Evolutionary conservation across 2,888 invertebrate species (phyloP), one percentile per base, ranked within the genome.

Genomic region (Shargacucullia verbasci): DNA sequence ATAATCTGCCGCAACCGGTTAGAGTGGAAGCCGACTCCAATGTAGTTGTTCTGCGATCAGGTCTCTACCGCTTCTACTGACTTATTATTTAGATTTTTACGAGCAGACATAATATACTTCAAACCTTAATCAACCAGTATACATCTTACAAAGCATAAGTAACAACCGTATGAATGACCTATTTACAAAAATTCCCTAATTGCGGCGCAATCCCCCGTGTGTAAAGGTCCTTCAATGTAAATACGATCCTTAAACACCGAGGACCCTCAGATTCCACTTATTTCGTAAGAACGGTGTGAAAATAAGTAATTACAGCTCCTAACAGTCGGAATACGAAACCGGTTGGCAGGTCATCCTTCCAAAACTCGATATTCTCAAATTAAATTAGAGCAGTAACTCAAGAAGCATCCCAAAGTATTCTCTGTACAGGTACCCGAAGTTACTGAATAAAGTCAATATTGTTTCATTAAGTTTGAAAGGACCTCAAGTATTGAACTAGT

Each of bases 371-470:
- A 48, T 65, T 57, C 34, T 10, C 20, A 57, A 73, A 65, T 73
- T 61, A 60, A 70, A 53, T 66, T 49, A 29, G 41, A 27, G 11
- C 41, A 53, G 33, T 34, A 50, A 50, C 52, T 62, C 15, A 13
- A 47, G 59, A 54, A 52, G 59, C 59, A 52, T 57, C 52, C n/a
- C 34, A 39, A 67, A 64, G 55, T 59, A 70, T 60, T 40, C 9
- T 38, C 20, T 15, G 33, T 50, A 40, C 45, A 67, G 54, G 57
- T 69, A n/a, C n/a, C 37, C 50, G 7, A 29, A 68, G 55, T 55
- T 53, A 38, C 49, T 41, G 40, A 64, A 61, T 59, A 57, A 65
- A 63, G 53, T 61, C 59, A 61, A 69, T 72, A 59, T 66, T 72
- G 45, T 65, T 75, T 39, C 39, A 54, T 57, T 53, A 47, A 50